A percentile compares a stretch with the other conserved stretches of the same genome.
Conservation (phyloP, 23 tunicate genomes). For the Corella eumyota region DNA sequence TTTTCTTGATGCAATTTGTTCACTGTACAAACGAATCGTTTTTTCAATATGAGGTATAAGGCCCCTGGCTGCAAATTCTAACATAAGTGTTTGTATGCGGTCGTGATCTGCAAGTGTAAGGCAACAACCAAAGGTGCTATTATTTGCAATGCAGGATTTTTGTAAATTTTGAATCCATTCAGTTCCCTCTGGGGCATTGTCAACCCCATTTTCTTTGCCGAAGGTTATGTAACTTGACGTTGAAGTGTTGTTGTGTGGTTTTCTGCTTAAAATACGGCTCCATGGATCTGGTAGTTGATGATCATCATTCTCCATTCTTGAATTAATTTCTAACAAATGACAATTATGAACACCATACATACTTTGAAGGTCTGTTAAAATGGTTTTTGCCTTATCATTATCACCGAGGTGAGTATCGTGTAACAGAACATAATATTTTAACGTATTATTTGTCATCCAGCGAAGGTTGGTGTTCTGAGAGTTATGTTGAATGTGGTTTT, state of each 20-base stretch:
- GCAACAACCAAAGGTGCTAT: conserved; percentile 63
- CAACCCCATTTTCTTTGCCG: conserved; percentile 5
- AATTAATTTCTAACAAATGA: conserved; percentile 57
- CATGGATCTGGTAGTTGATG: conserved; percentile 66
- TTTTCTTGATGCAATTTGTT: conserved; percentile 65
- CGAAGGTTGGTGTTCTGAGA: conserved; percentile 10
- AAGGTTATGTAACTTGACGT: conserved; percentile 16
- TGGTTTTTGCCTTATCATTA: conserved; percentile 35
- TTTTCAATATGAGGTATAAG: conserved; percentile 85
- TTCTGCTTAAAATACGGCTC: conserved; percentile 33
- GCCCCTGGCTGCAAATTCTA: conserved; percentile 58
- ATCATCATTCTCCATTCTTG: conserved; percentile 23
- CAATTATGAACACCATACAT: conserved; percentile 54
- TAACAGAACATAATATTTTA: conserved; percentile 77
- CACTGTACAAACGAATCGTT: conserved; percentile 49
- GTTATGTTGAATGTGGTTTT: conserved; percentile 75
- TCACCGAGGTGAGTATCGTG: conserved; percentile 71
- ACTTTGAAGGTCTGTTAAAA: conserved; percentile 47
- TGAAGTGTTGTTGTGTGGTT: conserved; percentile 1
- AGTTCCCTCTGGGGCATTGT: conserved; percentile 2
- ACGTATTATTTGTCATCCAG: conserved; percentile 95
- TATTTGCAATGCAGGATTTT: conserved; percentile 9
- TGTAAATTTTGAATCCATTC: conserved; percentile 43
- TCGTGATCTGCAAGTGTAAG: conserved; percentile 65
- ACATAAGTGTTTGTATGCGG: conserved; percentile 36